phyloP scores from a whole-genome alignment of 2,113 vertebrate genomes.

The Prunella himalayana region DNA sequence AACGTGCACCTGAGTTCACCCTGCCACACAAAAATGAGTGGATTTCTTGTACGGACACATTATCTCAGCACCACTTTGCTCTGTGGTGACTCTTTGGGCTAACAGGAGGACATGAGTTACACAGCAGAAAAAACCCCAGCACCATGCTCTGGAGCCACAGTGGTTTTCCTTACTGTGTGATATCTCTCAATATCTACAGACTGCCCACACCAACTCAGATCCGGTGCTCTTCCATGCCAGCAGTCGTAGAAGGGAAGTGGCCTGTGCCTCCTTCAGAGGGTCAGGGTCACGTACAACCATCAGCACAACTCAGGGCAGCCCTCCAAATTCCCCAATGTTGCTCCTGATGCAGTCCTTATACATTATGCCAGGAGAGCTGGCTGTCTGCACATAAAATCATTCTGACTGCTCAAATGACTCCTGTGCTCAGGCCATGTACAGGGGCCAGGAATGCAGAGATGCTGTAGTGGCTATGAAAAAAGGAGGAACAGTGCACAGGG shows the following conservation, averaged over 20 bases:
- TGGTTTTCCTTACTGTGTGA: rapidly evolving
- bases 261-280: neutral
- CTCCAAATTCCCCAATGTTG: neutral
- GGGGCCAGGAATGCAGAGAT: neutral
- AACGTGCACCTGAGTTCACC: neutral
- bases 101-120: neutral
- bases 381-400: neutral
- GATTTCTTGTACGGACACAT: rapidly evolving
- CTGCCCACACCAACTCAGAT: neutral
- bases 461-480: neutral
- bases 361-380: neutral
- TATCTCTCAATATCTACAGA: neutral
- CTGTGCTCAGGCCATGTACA: neutral
- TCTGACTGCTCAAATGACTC: neutral
- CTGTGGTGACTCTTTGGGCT: neutral
- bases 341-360: neutral
- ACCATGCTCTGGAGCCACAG: neutral
- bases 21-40: neutral
- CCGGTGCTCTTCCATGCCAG: neutral
- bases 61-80: neutral
- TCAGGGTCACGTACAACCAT: neutral
- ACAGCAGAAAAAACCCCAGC: neutral
- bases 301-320: neutral
- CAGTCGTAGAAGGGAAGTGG: neutral
- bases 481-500: neutral